A percentile compares a stretch with the other conserved stretches of the same genome.
Evolutionary conservation across 2,888 invertebrate species (phyloP).

Genomic region (Drosophila yooni): DNA sequence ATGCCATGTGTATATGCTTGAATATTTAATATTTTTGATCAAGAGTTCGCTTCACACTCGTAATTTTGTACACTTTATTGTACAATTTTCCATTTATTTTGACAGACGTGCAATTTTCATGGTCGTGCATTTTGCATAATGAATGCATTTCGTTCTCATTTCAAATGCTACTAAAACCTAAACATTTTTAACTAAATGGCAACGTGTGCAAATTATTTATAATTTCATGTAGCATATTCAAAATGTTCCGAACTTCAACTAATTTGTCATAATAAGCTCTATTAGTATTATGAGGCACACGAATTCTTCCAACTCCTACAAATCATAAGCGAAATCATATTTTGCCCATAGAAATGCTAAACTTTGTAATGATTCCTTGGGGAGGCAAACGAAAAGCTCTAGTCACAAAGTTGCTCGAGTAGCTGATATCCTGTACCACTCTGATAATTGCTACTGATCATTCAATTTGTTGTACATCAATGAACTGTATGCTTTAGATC

Average conservation of each 20-base stretch:
- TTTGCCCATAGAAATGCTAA: background rate
- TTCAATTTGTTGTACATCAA: background rate
- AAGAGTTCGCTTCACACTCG: conserved; percentile 23
- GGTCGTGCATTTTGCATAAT: conserved; percentile 23
- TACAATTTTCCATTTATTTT: conserved; percentile 44
- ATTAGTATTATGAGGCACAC: conserved; percentile 61
- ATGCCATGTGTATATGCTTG: conserved; percentile 4
- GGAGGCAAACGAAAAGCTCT: background rate
- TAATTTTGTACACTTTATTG: too few relatives aligned
- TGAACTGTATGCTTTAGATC: background rate
- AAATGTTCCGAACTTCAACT: conserved; percentile 38
- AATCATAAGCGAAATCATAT: conserved; percentile 11
- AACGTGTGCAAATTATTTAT: conserved; percentile 50
- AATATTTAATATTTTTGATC: conserved; percentile 30
- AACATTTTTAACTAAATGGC: conserved; percentile 63
- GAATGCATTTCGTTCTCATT: conserved; percentile 36
- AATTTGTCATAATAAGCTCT: conserved; percentile 74
- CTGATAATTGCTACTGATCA: background rate
- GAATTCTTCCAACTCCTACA: conserved; percentile 35
- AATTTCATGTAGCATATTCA: conserved; percentile 17
- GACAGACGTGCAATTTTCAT: conserved; percentile 17
- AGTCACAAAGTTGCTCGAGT: conserved; percentile 1
- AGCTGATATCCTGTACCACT: conserved; percentile 6
- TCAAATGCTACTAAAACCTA: conserved; percentile 27
- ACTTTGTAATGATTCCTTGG: background rate